Evolutionary conservation across 2,113 vertebrate species (phyloP), one percentile per base, ranked within the genome.

Genomic region (Cygnus atratus): DNA sequence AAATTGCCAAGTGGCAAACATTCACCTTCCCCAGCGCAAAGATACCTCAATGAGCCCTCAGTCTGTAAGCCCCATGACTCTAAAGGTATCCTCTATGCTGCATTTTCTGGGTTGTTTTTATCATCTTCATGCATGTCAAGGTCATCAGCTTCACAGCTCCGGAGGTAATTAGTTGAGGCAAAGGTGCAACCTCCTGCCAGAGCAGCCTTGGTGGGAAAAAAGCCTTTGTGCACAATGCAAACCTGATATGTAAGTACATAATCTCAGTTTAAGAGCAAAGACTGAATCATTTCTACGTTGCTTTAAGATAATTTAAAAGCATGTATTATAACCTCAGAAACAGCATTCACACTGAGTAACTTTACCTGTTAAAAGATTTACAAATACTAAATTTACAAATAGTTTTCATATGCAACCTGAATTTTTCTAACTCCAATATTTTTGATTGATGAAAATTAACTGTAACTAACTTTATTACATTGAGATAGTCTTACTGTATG

Each of bases 141-240:
- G 37, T 50, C 10, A 1, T 26, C 44, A 55, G 11, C 29, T 67
- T 37, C 62, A 33, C 29, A 82, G 33, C 48, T 55, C 41, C 24
- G 50, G 54, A 48, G 4, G 29, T 3, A 13, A 57, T 28, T 11
- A 82, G 28, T 2, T 8, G 13, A 93, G 31, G 25, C 55, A 92
- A 74, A 94, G 37, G 25, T 11, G 17, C 2, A 17, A 14, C 5
- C 50, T 78, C 37, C 46, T 29, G 11, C 17, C 2, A 54, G 15
- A 73, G 63, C 31, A 20, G 20, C 16, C 59, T 22, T 25, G 28
- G 54, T 1, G 37, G n/a, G 28, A 83, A 44, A 8, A 22, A 26
- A 70, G 35, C 46, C 55, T 20, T 13, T 0, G 0, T 7, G 62
- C 28, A 10, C 14, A 4, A 1, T 0, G 14, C 35, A 63, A 90